Evolutionary conservation across 2,888 invertebrate species (phyloP), one percentile per base, ranked within the genome.

Genomic region (Caenorhabditis sp.): DNA sequence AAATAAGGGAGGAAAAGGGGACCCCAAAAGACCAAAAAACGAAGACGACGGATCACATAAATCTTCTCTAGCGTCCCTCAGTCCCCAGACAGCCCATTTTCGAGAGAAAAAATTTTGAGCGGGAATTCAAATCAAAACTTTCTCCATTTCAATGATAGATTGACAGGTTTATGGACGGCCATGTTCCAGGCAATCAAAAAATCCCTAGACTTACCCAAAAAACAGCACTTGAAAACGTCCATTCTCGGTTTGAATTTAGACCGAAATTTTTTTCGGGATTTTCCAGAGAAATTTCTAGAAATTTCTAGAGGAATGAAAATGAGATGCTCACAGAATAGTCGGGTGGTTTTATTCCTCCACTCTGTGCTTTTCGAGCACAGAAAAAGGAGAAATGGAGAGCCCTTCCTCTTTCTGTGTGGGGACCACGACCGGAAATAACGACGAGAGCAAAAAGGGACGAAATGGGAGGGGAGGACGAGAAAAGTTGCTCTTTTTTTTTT

Each of bases 141-240:
- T 38, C 5, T 6, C 4, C 4, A 35, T 10, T 38, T 38, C 12
- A 12, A 38, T 38, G 38, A 38, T 38, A 6, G 12, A 38, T 38
- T 38, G 12, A 38, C 38, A 12, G n/a, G n/a, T n/a, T n/a, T n/a
- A n/a, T n/a, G n/a, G n/a, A n/a, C n/a, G n/a, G n/a, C n/a, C n/a
- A n/a, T n/a, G n/a, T 22, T 58, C 47, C 47, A 19, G 16, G 14
- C 0, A 19, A 8, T 31, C 3, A 12, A n/a, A 47, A 72, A 61
- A 10, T 12, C 2, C 19, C 2, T 3, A 44, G 24, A 75, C 81
- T 82, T 28, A 82, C 81, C 76, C 6, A 76, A 38, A 49, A 82
- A 49, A 59, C 81, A 82, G 63, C 81, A 82, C 28, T 76, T 75
- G 66, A 80, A 74, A 16, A 80, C 38, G 31, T 69, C 59, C 69